Conservation (phyloP, 2,888 invertebrate genomes). For the Limnephilus auricula region DNA sequence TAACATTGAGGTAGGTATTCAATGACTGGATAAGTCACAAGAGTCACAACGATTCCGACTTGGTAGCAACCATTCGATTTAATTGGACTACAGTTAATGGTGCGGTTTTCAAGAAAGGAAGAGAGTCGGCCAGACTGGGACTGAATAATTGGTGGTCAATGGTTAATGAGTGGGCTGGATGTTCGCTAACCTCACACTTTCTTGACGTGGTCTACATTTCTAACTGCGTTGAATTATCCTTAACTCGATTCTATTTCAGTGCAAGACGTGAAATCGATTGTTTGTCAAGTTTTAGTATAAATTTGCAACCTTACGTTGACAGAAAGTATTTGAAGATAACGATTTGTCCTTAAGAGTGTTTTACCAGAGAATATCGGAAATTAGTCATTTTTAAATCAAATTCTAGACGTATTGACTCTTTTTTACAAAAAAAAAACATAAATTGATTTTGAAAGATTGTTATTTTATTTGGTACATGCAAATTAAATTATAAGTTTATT, state of each 20-base stretch:
- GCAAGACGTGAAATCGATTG: neutral
- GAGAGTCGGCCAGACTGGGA: neutral
- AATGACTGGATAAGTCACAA: neutral
- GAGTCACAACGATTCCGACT: neutral
- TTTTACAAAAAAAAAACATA: no score
- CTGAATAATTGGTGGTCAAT: neutral
- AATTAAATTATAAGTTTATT: no score
- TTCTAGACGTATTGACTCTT: no score
- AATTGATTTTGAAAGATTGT: no score
- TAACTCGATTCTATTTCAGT: neutral
- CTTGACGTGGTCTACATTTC: neutral
- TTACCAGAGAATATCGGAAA: no score
- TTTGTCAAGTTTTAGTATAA: neutral
- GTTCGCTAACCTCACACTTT: neutral
- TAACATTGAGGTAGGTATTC: no score
- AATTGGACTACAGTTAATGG: neutral
- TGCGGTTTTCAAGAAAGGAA: slow-evolving; percentile 2
- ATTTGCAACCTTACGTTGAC: no score
- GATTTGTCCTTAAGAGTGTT: no score
- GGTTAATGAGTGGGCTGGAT: neutral
- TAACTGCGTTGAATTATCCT: neutral
- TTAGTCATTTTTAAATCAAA: no score
- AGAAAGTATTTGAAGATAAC: no score
- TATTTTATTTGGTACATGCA: no score
- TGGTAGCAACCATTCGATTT: neutral